Base-by-base conservation (phyloP, 92 coral and sea anemone species). In the Palythoa grandis region DNA sequence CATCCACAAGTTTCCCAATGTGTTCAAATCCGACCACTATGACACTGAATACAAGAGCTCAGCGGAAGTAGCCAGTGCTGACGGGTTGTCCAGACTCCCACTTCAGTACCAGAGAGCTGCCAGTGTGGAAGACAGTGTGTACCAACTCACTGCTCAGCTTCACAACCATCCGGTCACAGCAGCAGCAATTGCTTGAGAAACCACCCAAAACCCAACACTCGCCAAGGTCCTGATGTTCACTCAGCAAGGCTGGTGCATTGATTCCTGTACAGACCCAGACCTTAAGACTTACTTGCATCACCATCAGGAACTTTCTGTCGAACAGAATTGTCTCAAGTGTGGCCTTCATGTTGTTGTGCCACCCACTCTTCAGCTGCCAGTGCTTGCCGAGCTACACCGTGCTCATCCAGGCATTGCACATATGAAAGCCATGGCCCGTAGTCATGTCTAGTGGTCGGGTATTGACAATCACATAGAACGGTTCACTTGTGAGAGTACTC, bases 301-400 rank as follows among this genome's bases (percentile, higher is more conserved):
- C 22, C 16, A 16, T 3, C 7, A 60, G 16, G 1, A 17, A 16
- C 66, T 60, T 16, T 60, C 76, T 70, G 17, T 70, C 17, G 74
- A 70, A 70, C 74, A 29, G 74, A 70, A 86, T 11, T 86, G 85
- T 37, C 84, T 86, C 12, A 68, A 86, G 84, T 86, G 90, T 86
- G 90, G 88, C 11, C 60, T 82, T 43, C 58, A 84, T 17, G 88
- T 83, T 19, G 57, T 82, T 76, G 50, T 90, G 66, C 93, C 88
- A 40, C 76, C 87, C 23, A 7, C 69, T 29, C 54, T 86, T 5
- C 83, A 75, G 29, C 35, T 56, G 35, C 35, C 35, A 29, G 35
- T 29, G 35, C 35, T 29, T 29, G 35, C 35, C 35, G 35, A 29
- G 35, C 35, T 0, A 0, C 35, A 29, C 35, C 35, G 35, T 29